Percentiles rank a stretch among this genome's conserved stretches.
Conservation (phyloP, 2,888 invertebrate species). For the Eledone cirrhosa region DNA sequence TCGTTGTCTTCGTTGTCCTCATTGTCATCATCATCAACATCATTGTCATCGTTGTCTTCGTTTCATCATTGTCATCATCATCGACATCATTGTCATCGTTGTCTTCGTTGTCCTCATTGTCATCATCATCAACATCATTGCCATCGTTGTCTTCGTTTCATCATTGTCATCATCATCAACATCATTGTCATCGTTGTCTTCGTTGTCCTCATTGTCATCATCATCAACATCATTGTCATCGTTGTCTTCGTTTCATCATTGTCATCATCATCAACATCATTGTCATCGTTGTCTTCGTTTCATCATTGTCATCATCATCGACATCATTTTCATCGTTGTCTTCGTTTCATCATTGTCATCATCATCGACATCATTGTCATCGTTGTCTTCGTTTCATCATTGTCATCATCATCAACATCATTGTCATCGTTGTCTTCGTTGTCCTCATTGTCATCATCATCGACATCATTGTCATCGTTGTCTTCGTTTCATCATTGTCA, state of each 20-base stretch:
- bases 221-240: not conserved
- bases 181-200: not conserved
- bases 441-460: no score
- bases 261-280: not conserved
- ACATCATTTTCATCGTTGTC: not conserved
- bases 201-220: not conserved
- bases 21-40: no score
- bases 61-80: not conserved
- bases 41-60: no score
- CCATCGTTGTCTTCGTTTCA: not conserved
- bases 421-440: no score
- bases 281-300: not conserved
- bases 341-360: not conserved
- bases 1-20: no score
- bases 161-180: constrained; percentile 5
- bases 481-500: no score
- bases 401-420: no score
- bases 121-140: not conserved
- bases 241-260: not conserved
- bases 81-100: not conserved
- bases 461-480: no score
- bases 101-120: not conserved
- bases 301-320: no score
- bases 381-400: no score
- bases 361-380: not conserved